Percentiles rank a stretch among this genome's conserved stretches.
These are phyloP conservation scores for Psilopsiagon aymara DNA, from an alignment of 2,113 vertebrate genomes.

Conservation along the genomic window DNA sequence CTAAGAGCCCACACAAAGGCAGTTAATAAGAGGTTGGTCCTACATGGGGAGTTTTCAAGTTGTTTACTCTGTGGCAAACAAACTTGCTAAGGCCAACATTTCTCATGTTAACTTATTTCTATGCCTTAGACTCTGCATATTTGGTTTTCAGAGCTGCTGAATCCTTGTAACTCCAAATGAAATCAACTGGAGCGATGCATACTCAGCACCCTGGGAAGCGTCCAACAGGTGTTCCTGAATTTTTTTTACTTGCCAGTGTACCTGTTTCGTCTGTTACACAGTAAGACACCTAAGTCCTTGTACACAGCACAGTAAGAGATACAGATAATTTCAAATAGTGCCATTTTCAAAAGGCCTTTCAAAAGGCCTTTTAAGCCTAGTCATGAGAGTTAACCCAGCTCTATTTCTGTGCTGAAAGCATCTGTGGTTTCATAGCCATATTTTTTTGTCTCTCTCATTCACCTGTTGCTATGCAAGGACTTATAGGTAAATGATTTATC, in stretches of 20 bases:
- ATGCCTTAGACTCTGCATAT: background rate
- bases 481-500: background rate
- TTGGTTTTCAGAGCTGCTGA: background rate
- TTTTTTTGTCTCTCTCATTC: background rate
- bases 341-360: slow-evolving; percentile 1
- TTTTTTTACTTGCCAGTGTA: background rate
- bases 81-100: background rate
- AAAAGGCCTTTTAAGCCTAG: background rate
- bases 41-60: accelerated
- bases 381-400: background rate
- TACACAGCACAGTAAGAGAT: background rate
- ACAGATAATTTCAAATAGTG: background rate
- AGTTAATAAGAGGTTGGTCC: background rate
- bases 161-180: background rate
- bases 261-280: background rate
- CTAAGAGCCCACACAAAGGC: background rate
- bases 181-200: background rate
- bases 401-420: slow-evolving; percentile 5
- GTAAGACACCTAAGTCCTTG: background rate
- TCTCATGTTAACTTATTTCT: background rate
- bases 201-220: background rate
- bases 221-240: background rate
- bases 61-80: background rate
- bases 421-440: background rate
- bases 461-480: background rate